Evolutionary conservation across 2,888 invertebrate genomes (phyloP).

Genomic region (Ochropacha duplaris): DNA sequence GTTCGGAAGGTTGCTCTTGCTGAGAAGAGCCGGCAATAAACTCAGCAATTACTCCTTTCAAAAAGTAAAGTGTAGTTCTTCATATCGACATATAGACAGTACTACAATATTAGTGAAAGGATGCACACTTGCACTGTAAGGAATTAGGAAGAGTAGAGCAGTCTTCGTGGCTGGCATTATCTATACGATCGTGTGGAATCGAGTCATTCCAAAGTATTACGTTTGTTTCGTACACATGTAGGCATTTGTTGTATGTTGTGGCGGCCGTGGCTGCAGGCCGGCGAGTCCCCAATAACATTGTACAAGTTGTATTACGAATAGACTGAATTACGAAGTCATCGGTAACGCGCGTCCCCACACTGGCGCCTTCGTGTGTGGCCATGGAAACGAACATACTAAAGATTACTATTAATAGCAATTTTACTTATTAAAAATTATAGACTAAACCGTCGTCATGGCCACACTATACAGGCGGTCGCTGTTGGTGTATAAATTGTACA

Average conservation of each 20-base stretch:
- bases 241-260: constrained; percentile 21
- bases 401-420: constrained; percentile 1
- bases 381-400: constrained; percentile 2
- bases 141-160: too few relatives aligned
- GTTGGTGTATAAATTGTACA: constrained; percentile 78
- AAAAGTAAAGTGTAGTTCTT: too few relatives aligned
- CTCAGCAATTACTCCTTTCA: too few relatives aligned
- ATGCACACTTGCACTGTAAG: too few relatives aligned
- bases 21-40: too few relatives aligned
- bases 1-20: too few relatives aligned
- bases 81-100: too few relatives aligned
- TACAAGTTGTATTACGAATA: constrained; percentile 55
- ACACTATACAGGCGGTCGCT: constrained; percentile 41
- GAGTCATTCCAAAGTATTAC: constrained; percentile 29
- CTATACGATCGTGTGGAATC: constrained; percentile 13
- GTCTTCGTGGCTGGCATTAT: too few relatives aligned
- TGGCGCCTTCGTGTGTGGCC: constrained; percentile 18
- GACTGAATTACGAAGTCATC: constrained; percentile 53
- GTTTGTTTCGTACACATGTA: constrained; percentile 10
- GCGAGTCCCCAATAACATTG: constrained; percentile 23
- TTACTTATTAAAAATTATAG: background rate
- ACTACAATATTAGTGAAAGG: too few relatives aligned
- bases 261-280: constrained; percentile 23
- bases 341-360: constrained; percentile 31
- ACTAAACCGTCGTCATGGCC: constrained; percentile 23